A percentile compares a stretch with the other conserved stretches of the same genome.
phyloP scores from a whole-genome alignment of 2,797 vertebrate genomes.

The Scolopax bukidnonensis region DNA sequence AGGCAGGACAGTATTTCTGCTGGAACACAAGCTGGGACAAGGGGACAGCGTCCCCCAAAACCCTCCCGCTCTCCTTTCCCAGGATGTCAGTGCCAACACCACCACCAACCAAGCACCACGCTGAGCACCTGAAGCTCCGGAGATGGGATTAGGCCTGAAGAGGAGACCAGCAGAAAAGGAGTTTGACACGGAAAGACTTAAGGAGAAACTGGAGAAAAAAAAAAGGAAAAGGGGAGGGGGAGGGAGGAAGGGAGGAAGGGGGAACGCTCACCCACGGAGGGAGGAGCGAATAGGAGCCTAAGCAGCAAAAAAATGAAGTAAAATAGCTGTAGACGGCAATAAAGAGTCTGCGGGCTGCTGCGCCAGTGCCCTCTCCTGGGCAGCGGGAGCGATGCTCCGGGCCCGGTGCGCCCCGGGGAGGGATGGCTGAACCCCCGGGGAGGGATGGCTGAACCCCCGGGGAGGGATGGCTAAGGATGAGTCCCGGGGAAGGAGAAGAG shows the following conservation, averaged over 20 bases:
- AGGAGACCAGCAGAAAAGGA: background rate
- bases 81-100: accelerated
- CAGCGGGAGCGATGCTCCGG: background rate
- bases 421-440: background rate
- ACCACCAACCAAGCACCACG: background rate
- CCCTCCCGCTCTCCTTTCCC: background rate
- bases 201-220: background rate
- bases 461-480: background rate
- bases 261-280: background rate
- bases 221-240: accelerated
- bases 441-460: background rate
- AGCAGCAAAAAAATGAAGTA: background rate
- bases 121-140: background rate
- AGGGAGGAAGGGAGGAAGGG: accelerated
- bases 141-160: background rate
- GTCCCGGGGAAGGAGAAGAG: background rate
- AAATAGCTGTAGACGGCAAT: background rate
- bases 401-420: background rate
- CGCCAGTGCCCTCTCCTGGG: slow-evolving; percentile 68
- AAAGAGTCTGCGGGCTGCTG: slow-evolving; percentile 24
- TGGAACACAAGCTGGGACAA: background rate
- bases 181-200: background rate
- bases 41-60: background rate
- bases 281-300: background rate
- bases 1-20: background rate